Evolutionary conservation across 2,797 vertebrate species (phyloP).

Genomic region (Coccyzus lansbergi): DNA sequence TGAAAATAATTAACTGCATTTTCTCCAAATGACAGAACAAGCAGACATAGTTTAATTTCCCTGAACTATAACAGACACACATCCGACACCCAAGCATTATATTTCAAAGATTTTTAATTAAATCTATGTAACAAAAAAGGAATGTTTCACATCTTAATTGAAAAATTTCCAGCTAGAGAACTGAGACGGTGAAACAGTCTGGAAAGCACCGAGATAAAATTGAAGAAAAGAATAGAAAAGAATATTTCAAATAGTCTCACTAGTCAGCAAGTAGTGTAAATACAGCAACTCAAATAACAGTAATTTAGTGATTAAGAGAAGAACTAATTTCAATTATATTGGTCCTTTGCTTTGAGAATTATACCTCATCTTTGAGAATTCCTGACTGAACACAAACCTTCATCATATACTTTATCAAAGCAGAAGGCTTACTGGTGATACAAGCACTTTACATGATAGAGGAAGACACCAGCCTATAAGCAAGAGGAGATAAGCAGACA

Average conservation of each 20-base stretch:
- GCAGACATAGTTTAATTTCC: conserved; percentile 34
- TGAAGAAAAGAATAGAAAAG: conserved; percentile 37
- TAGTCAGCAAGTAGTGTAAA: conserved; percentile 34
- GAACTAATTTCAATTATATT: background rate
- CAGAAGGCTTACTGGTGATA: background rate
- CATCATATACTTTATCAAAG: rapidly evolving
- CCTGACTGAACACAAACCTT: background rate
- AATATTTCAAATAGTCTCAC: conserved; percentile 36
- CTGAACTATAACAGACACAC: conserved; percentile 12
- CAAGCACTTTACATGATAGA: rapidly evolving
- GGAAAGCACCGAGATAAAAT: conserved; percentile 25
- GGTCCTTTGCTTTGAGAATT: conserved; percentile 14
- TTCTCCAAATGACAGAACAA: background rate
- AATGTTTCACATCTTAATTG: conserved; percentile 54
- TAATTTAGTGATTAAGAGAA: conserved; percentile 13
- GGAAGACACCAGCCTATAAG: background rate
- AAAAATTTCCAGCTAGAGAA: conserved; percentile 60
- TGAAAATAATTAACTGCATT: conserved; percentile 15
- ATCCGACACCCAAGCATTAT: conserved; percentile 6
- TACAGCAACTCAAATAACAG: background rate
- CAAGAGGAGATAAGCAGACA: rapidly evolving
- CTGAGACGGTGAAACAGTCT: conserved; percentile 4
- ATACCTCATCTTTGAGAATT: background rate
- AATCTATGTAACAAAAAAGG: conserved; percentile 57
- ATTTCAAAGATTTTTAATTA: conserved; percentile 68